Conservation (phyloP, 2,888 invertebrate genomes). For the Pseudococcus longispinus region DNA sequence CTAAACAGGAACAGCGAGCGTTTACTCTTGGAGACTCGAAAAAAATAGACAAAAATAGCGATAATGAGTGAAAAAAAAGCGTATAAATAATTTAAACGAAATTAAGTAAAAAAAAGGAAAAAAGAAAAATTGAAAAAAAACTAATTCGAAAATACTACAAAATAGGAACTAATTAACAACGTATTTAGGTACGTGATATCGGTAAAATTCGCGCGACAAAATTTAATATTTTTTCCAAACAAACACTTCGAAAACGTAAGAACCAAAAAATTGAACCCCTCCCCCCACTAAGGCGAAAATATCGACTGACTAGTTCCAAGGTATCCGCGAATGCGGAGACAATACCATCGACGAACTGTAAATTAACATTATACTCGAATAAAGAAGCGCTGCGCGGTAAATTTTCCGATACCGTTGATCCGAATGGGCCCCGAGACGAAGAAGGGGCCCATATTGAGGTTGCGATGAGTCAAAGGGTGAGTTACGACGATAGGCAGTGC, state of each 20-base stretch:
- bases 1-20: slow-evolving; percentile 25
- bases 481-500: not conserved
- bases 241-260: not conserved
- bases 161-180: not conserved
- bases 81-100: not conserved
- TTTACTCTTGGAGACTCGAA: not conserved
- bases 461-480: not conserved
- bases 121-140: not conserved
- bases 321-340: not conserved
- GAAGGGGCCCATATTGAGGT: not conserved
- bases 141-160: not conserved
- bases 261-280: not conserved
- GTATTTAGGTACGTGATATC: not conserved
- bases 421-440: not conserved
- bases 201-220: not conserved
- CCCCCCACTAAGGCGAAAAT: not conserved
- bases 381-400: not conserved
- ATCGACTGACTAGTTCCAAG: slow-evolving; percentile 9
- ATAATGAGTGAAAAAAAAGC: not conserved
- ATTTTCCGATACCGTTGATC: slow-evolving; percentile 8
- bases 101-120: not conserved
- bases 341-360: not conserved
- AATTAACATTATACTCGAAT: not conserved
- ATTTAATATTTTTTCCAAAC: not conserved
- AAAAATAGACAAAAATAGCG: not conserved